These are phyloP conservation scores for Megaceryle torquata DNA, from an alignment of 2,113 vertebrate genomes.

Conservation along the genomic window DNA sequence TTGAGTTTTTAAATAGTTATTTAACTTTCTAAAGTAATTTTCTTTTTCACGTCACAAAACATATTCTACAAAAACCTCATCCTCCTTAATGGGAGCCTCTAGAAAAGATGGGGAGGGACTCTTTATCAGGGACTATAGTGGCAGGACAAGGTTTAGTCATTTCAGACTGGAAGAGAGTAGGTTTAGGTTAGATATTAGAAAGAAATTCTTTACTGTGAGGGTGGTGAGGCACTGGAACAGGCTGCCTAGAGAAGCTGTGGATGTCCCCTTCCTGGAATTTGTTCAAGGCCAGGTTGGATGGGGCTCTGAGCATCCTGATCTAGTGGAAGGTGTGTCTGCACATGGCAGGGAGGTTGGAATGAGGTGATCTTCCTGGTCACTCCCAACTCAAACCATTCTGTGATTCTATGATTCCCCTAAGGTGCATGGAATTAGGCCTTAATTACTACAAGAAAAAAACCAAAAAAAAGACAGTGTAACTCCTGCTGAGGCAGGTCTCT, in stretches of 20 bases:
- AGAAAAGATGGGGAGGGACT: background rate
- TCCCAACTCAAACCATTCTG: too few relatives aligned
- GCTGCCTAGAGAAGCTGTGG: too few relatives aligned
- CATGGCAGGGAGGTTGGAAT: background rate
- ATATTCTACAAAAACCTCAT: background rate
- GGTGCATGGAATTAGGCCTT: background rate
- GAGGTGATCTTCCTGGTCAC: background rate
- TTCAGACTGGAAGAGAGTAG: background rate
- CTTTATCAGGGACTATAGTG: background rate
- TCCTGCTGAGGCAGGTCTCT: background rate
- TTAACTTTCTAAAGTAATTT: background rate
- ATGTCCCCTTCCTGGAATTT: background rate
- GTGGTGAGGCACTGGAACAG: background rate
- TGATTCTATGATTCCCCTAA: background rate
- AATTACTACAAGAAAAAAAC: background rate
- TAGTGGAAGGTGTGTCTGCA: background rate
- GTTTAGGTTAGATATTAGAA: background rate
- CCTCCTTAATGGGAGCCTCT: background rate
- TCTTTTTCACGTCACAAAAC: background rate
- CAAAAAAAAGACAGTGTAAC: background rate
- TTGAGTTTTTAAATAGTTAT: background rate
- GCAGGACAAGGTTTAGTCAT: background rate
- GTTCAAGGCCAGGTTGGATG: background rate
- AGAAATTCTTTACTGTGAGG: background rate
- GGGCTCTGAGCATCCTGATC: background rate